Conservation (phyloP, 2,888 invertebrate genomes). For the Heteropelma amictum region DNA sequence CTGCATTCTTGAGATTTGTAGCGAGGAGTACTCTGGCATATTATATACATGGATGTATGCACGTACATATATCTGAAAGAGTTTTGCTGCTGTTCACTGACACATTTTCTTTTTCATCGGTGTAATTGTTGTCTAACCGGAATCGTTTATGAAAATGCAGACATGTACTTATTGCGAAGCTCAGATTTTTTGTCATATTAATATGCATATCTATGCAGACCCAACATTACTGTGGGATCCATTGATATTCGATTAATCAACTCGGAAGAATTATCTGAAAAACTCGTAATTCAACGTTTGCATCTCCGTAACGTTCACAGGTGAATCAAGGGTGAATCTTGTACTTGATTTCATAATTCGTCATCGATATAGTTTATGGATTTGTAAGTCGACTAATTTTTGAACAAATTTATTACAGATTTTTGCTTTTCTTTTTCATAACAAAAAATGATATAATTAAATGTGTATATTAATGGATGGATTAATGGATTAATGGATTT, state of each 20-base stretch:
- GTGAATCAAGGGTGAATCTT: too few species aligned
- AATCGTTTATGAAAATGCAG: constrained; percentile 31
- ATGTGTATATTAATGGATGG: too few species aligned
- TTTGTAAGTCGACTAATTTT: too few species aligned
- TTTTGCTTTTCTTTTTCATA: too few species aligned
- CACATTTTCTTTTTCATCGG: constrained; percentile 14
- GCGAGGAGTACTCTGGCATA: constrained; percentile 32
- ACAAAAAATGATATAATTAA: too few species aligned
- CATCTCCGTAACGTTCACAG: too few species aligned
- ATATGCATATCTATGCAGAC: background rate
- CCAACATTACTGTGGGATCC: constrained; percentile 14
- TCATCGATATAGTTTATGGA: too few species aligned
- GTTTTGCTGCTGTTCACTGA: constrained; percentile 25
- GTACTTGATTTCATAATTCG: too few species aligned
- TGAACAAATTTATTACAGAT: too few species aligned
- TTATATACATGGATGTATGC: too few species aligned
- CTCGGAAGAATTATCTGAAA: constrained; percentile 43
- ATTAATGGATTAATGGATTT: too few species aligned
- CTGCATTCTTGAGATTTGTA: constrained; percentile 8
- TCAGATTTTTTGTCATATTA: constrained; percentile 1
- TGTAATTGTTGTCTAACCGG: constrained; percentile 7
- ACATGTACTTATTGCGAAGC: constrained; percentile 28
- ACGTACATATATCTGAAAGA: constrained; percentile 13
- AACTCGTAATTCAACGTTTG: constrained; percentile 8
- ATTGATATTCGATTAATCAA: constrained; percentile 33